Conservation (phyloP, 92 coral and sea anemone genomes). For the Zoanthus sociatus region DNA sequence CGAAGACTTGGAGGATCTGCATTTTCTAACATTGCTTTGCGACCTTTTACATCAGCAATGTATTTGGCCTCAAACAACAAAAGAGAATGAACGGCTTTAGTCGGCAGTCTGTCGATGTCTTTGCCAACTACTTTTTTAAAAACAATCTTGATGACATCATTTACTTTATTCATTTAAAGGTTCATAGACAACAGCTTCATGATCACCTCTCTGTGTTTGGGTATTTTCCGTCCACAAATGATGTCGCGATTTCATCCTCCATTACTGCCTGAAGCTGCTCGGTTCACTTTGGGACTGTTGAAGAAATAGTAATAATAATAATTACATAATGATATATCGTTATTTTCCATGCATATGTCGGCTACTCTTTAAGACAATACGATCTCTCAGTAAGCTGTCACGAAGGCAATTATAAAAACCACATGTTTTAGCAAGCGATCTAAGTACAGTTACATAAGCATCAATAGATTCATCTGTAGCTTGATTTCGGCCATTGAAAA, state of each 20-base stretch:
- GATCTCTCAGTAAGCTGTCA: too few relatives aligned
- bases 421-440: too few relatives aligned
- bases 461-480: too few relatives aligned
- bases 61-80: slow-evolving; percentile 47
- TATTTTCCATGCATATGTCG: too few relatives aligned
- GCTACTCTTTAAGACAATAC: too few relatives aligned
- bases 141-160: slow-evolving; percentile 45
- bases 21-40: slow-evolving; percentile 55
- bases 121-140: slow-evolving; percentile 40
- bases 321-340: too few relatives aligned
- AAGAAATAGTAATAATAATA: neutral
- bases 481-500: too few relatives aligned
- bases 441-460: too few relatives aligned
- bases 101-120: slow-evolving; percentile 51
- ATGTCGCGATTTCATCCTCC: slow-evolving; percentile 35
- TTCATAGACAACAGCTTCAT: slow-evolving; percentile 56
- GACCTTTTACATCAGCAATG: slow-evolving; percentile 48
- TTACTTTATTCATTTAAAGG: slow-evolving; percentile 53
- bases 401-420: too few relatives aligned
- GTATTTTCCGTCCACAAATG: slow-evolving; percentile 55
- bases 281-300: slow-evolving; percentile 29
- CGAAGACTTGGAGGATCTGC: slow-evolving; percentile 13
- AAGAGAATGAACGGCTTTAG: slow-evolving; percentile 57
- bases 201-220: slow-evolving; percentile 50
- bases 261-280: slow-evolving; percentile 29